Evolutionary conservation across 2,888 invertebrate genomes (phyloP), one percentile per base, ranked within the genome.

Genomic region (Pegoplata infirma): DNA sequence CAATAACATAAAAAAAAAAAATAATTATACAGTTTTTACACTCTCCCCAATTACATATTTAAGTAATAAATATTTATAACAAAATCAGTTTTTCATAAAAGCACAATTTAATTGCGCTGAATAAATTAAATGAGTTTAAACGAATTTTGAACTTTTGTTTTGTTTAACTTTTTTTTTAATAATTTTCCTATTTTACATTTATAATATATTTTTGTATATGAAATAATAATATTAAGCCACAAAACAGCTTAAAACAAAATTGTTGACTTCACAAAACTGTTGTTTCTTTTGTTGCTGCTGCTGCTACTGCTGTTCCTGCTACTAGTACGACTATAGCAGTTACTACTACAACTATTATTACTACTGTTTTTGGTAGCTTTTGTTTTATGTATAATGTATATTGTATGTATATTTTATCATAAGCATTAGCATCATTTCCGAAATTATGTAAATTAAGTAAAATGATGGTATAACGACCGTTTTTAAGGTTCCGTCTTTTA

Each of bases 381-480:
- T 40, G 25, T 23, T 58, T 36, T 63, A 63, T 49, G 51, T 36
- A n/a, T n/a, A n/a, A n/a, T n/a, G n/a, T n/a, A n/a, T n/a, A n/a
- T n/a, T n/a, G n/a, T n/a, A n/a, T n/a, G n/a, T n/a, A n/a, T 63
- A 49, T 23, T 63, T 63, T 63, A 63, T 49, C 63, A 49, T 28
- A 61, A 79, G 56, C 75, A 67, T 71, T 71, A 67, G 75, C 75
- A 67, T 58, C 56, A 58, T 75, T 79, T 75, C 75, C 73, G 71
- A 72, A 79, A 79, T 72, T 79, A 79, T 79, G 79, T 72, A 79
- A 79, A 79, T 79, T 71, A 79, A 75, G 79, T 67, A 75, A 75
- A 79, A 75, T 67, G 75, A 75, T 79, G 79, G 79, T 67, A 71
- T 68, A 79, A 67, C 71, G 75, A 79, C 69, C 71, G 79, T 72